Conservation (phyloP, 1,140 invertebrate species). For the Cydia strobilella region DNA sequence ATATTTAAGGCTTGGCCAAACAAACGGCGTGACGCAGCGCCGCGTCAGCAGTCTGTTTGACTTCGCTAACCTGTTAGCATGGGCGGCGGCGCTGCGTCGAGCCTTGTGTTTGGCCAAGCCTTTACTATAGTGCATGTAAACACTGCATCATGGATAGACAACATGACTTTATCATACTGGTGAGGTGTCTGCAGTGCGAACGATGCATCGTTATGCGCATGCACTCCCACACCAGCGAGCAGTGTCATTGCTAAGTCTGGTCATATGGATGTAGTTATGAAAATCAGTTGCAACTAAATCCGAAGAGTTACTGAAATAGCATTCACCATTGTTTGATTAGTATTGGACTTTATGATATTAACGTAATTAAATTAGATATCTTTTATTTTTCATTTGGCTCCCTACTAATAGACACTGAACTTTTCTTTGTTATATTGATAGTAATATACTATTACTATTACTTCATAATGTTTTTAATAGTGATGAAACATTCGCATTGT, state of each 20-base stretch:
- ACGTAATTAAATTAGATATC: conserved; percentile 21
- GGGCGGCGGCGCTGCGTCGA: too few species aligned
- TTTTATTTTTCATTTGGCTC: conserved; percentile 16
- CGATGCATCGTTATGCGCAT: too few species aligned
- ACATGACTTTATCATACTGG: too few species aligned
- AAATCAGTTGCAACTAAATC: conserved; percentile 7
- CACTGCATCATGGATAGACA: too few species aligned
- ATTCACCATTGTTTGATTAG: conserved; percentile 34
- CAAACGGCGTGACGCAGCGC: too few species aligned
- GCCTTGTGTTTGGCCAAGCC: too few species aligned
- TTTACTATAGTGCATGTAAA: too few species aligned
- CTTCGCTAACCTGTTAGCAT: too few species aligned
- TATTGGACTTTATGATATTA: conserved; percentile 36
- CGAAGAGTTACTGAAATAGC: not conserved
- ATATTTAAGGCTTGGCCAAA: too few species aligned
- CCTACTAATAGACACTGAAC: conserved; percentile 1
- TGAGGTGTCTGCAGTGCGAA: too few species aligned
- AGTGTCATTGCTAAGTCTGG: not conserved
- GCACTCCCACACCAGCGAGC: too few species aligned
- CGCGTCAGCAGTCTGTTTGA: too few species aligned
- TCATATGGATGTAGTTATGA: not conserved
- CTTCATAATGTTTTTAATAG: conserved; percentile 37
- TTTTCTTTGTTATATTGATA: conserved; percentile 21
- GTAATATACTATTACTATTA: not conserved
- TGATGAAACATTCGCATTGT: conserved; percentile 48